Evolutionary conservation across 1,140 invertebrate species (phyloP), one percentile per base, ranked within the genome.

Genomic region (Ips nitidus): DNA sequence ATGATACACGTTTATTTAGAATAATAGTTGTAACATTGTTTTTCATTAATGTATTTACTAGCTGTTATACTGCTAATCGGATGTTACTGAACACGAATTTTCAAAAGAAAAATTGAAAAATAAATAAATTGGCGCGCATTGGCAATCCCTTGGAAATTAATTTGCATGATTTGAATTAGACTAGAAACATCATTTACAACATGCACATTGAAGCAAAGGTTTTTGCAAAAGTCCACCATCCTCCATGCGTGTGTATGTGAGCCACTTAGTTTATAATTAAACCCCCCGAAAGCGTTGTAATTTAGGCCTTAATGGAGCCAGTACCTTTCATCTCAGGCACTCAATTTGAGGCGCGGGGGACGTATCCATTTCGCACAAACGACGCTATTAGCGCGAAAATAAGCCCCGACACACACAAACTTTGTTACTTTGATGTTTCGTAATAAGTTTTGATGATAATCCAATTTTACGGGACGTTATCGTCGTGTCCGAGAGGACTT

Each of bases 251-350:
- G 22, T 50, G 45, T 22, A 22, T 50, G 7, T 22, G 45, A 50
- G 45, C 55, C 71, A 73, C 74, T 73, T 70, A 75, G 71, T 75
- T 73, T 73, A 73, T 75, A 75, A 75, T 75, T 75, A 75, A 75
- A 71, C 69, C 56, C 69, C 61, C 71, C 67, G 60, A 70, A 70
- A 67, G 55, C 70, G 70, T 71, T 69, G 66, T 74, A 75, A 75
- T 75, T 71, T 72, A 62, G 69, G 55, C 72, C 70, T 68, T 74
- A 74, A 75, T 75, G 74, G 73, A 72, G 60, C 72, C 72, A 52
- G 65, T 68, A 74, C 70, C 73, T 74, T 74, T 74, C 73, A 74
- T 74, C 73, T 74, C 69, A 47, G 64, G 67, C 73, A 72, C 67
- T 67, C 70, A 74, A 74, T 74, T 74, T 72, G 53, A 66, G 52